Evolutionary conservation across 2,888 invertebrate species (phyloP), one percentile per base, ranked within the genome.

Genomic region (Meta bourneti): DNA sequence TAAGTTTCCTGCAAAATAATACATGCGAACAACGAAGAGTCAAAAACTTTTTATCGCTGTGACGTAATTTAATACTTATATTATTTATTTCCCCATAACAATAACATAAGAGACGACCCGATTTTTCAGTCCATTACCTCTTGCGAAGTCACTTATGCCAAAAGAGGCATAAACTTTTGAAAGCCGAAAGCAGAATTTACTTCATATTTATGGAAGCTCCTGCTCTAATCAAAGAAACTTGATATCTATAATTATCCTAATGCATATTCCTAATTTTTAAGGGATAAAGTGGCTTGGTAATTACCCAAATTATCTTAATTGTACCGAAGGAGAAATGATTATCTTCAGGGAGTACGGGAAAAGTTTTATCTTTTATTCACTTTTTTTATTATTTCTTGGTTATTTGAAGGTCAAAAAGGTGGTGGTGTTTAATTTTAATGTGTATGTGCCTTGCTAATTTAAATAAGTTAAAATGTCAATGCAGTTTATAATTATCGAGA

Each of bases 251-350:
- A 90, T 90, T 90, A 86, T 81, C 74, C 49, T 85, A 90, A 81
- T 75, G 74, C 85, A 83, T 84, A 86, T 85, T 85, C 75, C 48
- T 69, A 34, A 74, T 70, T 90, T 86, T 70, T 70, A 86, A 75
- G 49, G 71, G 13, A 48, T 48, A 69, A 75, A 81, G 80, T 86
- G 51, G 69, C 79, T 54, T 19, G n/a, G 48, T 90, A 90, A 90
- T 90, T 86, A 86, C 13, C 51, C 20, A 85, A 90, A 90, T 90
- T 80, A 81, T 49, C 80, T 70, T 81, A 85, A 86, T 90, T 90
- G 79, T 48, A 34, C 11, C 19, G 16, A 61, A 19, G 19, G 11
- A 20, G 49, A 16, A 49, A 13, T 74, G 69, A 79, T 74, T 84
- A 90, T 85, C 79, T 72, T 49, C 54, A 11, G 19, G 5, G n/a